phyloP scores from a whole-genome alignment of 2,113 vertebrate species.

The Cynopterus brachyotis region DNA sequence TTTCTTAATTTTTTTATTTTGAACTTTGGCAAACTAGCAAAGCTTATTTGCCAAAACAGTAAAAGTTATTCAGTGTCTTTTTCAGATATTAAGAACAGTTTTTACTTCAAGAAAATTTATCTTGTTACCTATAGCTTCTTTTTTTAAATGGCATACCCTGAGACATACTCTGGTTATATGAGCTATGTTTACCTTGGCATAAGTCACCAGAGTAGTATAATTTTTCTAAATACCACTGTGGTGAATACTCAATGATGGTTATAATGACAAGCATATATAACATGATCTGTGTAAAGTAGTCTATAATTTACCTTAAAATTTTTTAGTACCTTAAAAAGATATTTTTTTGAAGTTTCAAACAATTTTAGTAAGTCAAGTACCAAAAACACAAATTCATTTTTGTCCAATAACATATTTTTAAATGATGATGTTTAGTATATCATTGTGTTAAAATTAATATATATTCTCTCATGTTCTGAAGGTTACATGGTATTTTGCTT shows the following conservation, averaged over 20 bases:
- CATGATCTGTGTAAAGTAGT: neutral
- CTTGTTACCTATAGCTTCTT: accelerated
- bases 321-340: neutral
- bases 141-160: neutral
- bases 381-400: neutral
- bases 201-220: neutral
- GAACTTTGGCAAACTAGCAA: neutral
- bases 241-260: neutral
- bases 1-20: neutral
- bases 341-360: neutral
- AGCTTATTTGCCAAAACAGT: neutral
- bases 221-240: neutral
- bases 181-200: neutral
- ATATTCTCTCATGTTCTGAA: neutral
- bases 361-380: neutral
- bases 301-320: neutral
- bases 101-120: neutral
- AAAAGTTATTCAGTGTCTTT: neutral
- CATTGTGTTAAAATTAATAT: neutral
- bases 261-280: neutral
- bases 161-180: neutral
- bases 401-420: neutral
- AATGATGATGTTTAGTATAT: neutral
- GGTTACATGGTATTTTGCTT: neutral
- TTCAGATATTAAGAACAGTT: neutral